Conservation (phyloP, 2,797 vertebrate species). For the Limnodromus scolopaceus region DNA sequence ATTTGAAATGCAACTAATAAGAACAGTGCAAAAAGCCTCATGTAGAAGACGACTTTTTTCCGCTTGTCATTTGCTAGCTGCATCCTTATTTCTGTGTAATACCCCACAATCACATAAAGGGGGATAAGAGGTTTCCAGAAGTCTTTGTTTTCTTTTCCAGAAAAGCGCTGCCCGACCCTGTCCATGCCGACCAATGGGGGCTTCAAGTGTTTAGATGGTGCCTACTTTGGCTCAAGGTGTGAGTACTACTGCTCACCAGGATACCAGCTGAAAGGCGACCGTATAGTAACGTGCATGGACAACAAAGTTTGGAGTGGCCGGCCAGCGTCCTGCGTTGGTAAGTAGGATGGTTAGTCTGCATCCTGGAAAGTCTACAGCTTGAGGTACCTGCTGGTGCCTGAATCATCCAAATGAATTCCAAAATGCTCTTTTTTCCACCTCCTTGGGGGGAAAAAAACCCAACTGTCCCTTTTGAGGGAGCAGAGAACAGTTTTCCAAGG, state of each 20-base stretch:
- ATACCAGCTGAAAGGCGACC: conserved; percentile 90
- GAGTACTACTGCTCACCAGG: conserved; percentile 94
- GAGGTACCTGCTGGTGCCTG: rapidly evolving
- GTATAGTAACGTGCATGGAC: conserved; percentile 87
- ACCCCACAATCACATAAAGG: rapidly evolving
- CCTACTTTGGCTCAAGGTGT: conserved; percentile 95
- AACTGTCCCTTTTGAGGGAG: background rate
- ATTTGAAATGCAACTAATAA: background rate
- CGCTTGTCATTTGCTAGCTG: background rate
- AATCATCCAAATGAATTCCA: background rate
- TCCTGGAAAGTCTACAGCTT: rapidly evolving
- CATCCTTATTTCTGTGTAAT: background rate
- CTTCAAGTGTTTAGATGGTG: conserved; percentile 94
- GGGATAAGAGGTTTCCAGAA: background rate
- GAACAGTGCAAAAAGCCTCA: background rate
- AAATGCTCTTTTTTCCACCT: background rate
- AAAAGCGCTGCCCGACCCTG: conserved; percentile 90
- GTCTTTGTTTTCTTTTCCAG: conserved; percentile 73
- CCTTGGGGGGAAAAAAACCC: rapidly evolving
- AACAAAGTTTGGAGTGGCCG: conserved; percentile 88
- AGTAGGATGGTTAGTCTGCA: conserved; percentile 14
- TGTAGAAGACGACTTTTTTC: rapidly evolving
- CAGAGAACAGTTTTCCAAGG: background rate
- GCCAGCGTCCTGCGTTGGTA: conserved; percentile 88
- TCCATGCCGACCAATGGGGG: conserved; percentile 90